phyloP scores from a whole-genome alignment of 2,113 vertebrate species.

The Erythrocercus mccallii region DNA sequence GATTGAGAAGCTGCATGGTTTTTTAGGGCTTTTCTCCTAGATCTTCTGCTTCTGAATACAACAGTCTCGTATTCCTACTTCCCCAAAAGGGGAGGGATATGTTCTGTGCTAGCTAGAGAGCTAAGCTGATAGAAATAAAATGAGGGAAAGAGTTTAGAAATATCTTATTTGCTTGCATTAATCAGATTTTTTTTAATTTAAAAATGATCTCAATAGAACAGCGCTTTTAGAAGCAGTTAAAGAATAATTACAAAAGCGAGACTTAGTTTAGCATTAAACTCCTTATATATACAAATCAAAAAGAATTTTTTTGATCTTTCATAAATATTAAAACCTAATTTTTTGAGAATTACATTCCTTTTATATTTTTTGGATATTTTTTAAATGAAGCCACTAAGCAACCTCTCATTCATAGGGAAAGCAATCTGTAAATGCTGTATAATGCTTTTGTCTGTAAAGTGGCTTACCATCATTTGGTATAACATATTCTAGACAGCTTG shows the following conservation, averaged over 20 bases:
- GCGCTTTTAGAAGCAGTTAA: background rate
- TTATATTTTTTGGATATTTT: background rate
- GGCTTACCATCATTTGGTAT: background rate
- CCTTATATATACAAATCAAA: background rate
- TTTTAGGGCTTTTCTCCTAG: background rate
- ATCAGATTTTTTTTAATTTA: background rate
- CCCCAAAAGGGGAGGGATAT: background rate
- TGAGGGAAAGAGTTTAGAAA: background rate
- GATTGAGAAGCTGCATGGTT: background rate
- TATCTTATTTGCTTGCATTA: background rate
- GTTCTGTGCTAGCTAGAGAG: background rate
- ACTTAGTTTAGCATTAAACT: background rate
- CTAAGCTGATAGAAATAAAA: background rate
- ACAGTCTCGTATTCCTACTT: background rate
- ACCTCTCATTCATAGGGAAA: background rate
- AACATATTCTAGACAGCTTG: background rate
- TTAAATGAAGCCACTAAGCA: background rate
- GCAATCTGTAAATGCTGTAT: background rate
- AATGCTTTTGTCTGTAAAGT: background rate
- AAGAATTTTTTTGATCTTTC: background rate
- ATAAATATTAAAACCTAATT: background rate
- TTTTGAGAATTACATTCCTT: background rate
- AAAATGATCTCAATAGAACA: background rate
- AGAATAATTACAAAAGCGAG: background rate
- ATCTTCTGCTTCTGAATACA: background rate